Evolutionary conservation across 2,797 vertebrate species (phyloP), one percentile per base, ranked within the genome.

Genomic region (Sebastes paucispinis): DNA sequence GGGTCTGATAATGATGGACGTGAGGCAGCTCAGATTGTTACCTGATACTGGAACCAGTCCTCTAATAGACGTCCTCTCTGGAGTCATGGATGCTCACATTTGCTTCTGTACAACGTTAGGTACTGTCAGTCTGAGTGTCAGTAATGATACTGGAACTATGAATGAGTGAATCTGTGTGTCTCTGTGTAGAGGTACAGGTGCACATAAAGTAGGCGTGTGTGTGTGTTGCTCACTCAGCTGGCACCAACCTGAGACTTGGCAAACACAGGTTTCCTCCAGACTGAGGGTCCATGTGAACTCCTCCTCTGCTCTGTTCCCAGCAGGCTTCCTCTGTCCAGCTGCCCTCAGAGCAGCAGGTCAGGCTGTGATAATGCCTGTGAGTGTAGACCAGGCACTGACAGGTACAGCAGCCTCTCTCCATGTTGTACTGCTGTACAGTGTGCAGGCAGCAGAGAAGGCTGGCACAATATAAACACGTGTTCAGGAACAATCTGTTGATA

Each of bases 161-260:
- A 64, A 27, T 31, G 60, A 71, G 29, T 69, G 64, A 50, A 50
- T 29, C 43, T 72, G 32, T 58, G 32, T 73, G 72, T 81, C 24
- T 75, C 66, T 60, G 22, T 36, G 1, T 25, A 20, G 31, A 39
- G 27, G 57, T 59, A 60, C 77, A 79, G 75, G 64, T 81, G 78
- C 50, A 63, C 31, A 8, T 16, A 47, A 29, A 34, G 36, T 58
- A 24, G 50, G 11, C 8, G 14, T 34, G 78, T 43, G 39, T 71
- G 31, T 50, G 32, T 77, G 71, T 75, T 78, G 60, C 72, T 85
- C 69, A 70, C 71, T 82, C 77, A 75, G 70, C 80, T 90, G 88
- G 83, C 88, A 93, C 78, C 80, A 58, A 54, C 63, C 50, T 87
- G 80, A 89, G 83, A 86, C 68, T 84, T 91, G 83, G 77, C 89